A percentile compares a stretch with the other conserved stretches of the same genome.
Evolutionary conservation across 92 coral and sea anemone species (phyloP).

Genomic region (Zoanthus sociatus): DNA sequence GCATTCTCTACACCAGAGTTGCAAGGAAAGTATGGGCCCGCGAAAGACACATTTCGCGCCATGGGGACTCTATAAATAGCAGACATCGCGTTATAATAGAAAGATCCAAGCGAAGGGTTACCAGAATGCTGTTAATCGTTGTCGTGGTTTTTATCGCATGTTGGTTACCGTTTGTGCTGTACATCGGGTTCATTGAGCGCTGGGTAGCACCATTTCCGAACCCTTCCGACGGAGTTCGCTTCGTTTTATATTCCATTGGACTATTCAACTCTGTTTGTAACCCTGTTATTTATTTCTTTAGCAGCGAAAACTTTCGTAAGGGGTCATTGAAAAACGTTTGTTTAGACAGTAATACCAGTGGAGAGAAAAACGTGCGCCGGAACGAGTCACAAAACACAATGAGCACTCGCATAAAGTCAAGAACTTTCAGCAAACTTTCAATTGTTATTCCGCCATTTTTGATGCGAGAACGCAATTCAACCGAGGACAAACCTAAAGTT

Average conservation of each 20-base stretch:
- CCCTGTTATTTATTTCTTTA: conserved; percentile 84
- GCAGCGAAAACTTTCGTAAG: conserved; percentile 74
- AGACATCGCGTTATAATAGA: conserved; percentile 59
- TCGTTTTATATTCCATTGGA: conserved; percentile 72
- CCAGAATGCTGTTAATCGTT: conserved; percentile 78
- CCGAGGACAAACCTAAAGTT: neutral
- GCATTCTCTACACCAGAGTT: conserved; percentile 74
- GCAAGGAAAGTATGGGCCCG: conserved; percentile 87
- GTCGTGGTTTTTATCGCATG: conserved; percentile 72
- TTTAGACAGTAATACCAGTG: conserved; percentile 48
- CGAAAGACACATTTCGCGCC: conserved; percentile 82
- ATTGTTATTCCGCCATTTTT: conserved; percentile 17
- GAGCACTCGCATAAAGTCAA: neutral
- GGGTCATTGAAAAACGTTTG: conserved; percentile 76
- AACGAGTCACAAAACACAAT: neutral
- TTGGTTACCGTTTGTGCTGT: conserved; percentile 82
- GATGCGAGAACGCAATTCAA: conserved; percentile 10
- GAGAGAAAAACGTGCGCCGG: conserved; percentile 13
- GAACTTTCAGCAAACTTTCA: conserved; percentile 28
- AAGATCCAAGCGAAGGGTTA: conserved; percentile 74
- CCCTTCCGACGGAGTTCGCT: conserved; percentile 74
- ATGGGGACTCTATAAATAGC: conserved; percentile 58
- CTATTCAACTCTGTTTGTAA: conserved; percentile 84
- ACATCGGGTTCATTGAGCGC: conserved; percentile 81
- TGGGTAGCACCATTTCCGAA: conserved; percentile 87